Base-by-base conservation (phyloP, 2,888 invertebrate genomes). In the Acleris emargana region DNA sequence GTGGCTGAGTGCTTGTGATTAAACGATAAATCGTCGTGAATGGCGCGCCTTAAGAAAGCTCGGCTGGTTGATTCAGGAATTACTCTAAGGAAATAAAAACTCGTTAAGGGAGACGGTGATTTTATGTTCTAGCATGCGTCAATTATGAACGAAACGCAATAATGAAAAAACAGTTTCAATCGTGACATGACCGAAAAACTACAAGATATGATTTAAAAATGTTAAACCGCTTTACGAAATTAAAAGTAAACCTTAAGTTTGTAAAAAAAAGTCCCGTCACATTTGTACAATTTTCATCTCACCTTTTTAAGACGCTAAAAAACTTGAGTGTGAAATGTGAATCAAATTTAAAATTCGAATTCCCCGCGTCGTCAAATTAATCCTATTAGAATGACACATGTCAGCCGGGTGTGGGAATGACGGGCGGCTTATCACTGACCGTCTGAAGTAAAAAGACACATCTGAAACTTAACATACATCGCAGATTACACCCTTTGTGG, bases 1-100 rank as follows among this genome's bases (percentile, higher is more conserved):
- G 83, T 78, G 84, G 84, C 82, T 83, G 85, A 87, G 84, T 83
- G 84, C 83, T 86, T 83, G 87, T 88, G 88, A 88, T 89, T 88
- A 88, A 89, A 87, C 88, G 82, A 89, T 89, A 89, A 89, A 89
- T 89, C 86, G 80, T 85, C 73, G 73, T 72, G 77, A 73, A 72
- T 38, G 38, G 38, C 72, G 69, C 72, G 68, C 68, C 77, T 76
- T 77, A 79, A 77, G 78, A 79, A 78, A 73, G 67, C 66, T 49
- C 63, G 53, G 25, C 54, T 62, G 59, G 20, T 50, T 59, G 59
- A 54, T 64, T 59, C 43, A 42, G 54, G 55, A 64, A 64, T 59
- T 59, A 47, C 53, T 49, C 25, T 11, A 20, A 54, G n/a, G 58
- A 53, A 64, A 59, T 59, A 59, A 59, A 50, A 54, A 54, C 64